Evolutionary conservation across 2,888 invertebrate species (phyloP).

Genomic region (Nipponacmea schrenckii): DNA sequence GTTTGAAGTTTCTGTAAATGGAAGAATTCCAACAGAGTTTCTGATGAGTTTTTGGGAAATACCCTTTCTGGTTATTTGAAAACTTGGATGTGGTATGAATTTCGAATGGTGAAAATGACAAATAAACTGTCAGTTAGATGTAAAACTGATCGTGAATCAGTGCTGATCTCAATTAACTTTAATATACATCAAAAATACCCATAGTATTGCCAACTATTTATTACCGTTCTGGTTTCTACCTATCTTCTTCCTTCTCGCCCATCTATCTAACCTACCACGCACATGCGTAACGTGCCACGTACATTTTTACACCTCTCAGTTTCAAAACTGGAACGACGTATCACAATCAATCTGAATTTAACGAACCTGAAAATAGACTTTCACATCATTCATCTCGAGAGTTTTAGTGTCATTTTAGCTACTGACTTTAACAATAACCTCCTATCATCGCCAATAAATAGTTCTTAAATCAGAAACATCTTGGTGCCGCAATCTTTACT

Average conservation of each 20-base stretch:
- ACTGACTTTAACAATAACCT: no score
- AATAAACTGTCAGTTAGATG: background rate
- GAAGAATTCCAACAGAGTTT: background rate
- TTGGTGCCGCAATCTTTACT: no score
- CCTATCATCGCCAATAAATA: no score
- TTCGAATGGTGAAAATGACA: background rate
- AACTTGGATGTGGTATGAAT: background rate
- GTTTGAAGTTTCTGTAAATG: background rate
- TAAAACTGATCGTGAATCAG: background rate
- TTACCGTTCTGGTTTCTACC: background rate
- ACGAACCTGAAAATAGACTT: background rate
- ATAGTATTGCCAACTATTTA: slow-evolving; percentile 2
- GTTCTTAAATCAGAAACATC: no score
- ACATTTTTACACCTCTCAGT: background rate
- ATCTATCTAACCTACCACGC: background rate
- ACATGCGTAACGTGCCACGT: background rate
- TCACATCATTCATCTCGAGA: background rate
- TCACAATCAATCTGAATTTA: background rate
- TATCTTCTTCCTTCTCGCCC: background rate
- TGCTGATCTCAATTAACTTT: background rate
- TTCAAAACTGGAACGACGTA: background rate
- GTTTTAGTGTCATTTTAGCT: slow-evolving; percentile 2
- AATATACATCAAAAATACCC: background rate
- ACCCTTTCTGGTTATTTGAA: background rate
- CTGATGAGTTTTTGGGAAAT: slow-evolving; percentile 1